Base-by-base conservation (phyloP, 2,113 vertebrate species). In the Hyperoodon ampullatus region DNA sequence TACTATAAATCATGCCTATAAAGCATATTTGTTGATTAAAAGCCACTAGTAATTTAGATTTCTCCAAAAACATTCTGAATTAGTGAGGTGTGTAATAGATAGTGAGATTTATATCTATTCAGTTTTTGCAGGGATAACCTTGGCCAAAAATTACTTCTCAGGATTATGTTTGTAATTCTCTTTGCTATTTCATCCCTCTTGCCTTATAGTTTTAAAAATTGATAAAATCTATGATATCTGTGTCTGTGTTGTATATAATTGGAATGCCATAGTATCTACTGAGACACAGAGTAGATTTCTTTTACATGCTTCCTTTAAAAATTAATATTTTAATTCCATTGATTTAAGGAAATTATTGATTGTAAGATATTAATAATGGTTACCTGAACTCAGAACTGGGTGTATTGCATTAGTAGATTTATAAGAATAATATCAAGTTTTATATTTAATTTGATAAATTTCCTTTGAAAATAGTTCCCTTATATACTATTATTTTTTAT, bases 401-500 rank as follows among this genome's bases (percentile, higher is more conserved):
- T 92, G 5, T 87, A 44, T 65, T n/a, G 60, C n/a, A 72, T 97
- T 97, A 96, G 53, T 88, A 92, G 50, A 12, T 74, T 50, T 30
- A 23, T 21, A 65, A 92, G 12, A 93, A 12, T 55, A 42, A 94
- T 75, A 82, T 19, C 33, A 95, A 85, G 24, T 53, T 95, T 55
- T 39, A 65, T 93, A 68, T 61, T 88, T 86, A 89, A 96, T 94
- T 68, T 7, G 23, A 23, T 3, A 95, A 33, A 96, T 92, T 85
- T 66, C 42, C 16, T 63, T 92, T 93, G 58, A 97, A 93, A 88
- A 24, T 93, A 96, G 15, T 71, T 96, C 8, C 95, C 95, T 53
- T 94, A 24, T 77, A 0, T 94, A 71, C 68, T 63, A 19, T 96
- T 93, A 53, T 78, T 80, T 96, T 97, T 95, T 87, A 95, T 96